Percentiles rank a stretch among this genome's conserved stretches.
These are phyloP conservation scores for Geotrupes spiniger DNA, from an alignment of 2,888 invertebrate species.

Conservation along the genomic window DNA sequence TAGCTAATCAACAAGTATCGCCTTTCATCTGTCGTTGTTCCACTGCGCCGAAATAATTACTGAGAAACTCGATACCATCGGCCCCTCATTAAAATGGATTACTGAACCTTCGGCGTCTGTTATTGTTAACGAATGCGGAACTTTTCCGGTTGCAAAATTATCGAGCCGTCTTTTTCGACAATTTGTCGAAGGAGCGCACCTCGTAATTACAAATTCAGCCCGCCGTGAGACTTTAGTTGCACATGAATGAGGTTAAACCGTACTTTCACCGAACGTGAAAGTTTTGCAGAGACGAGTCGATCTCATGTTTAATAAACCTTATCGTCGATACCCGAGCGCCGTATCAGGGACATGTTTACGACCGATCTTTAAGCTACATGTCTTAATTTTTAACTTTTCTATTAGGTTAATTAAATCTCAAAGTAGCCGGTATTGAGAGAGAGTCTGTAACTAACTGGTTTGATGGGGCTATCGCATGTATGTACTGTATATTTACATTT, in stretches of 20 bases:
- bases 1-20: no score
- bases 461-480: no score
- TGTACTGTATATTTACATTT: no score
- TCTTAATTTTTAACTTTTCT: not conserved
- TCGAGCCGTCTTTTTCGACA: not conserved
- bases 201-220: not conserved
- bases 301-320: conserved; percentile 25
- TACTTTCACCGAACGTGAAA: conserved; percentile 31
- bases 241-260: conserved; percentile 31
- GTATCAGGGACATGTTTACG: conserved; percentile 16
- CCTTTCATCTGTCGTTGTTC: no score
- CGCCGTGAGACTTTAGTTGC: conserved; percentile 8
- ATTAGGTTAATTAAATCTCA: no score
- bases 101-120: not conserved
- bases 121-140: no score
- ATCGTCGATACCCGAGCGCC: conserved; percentile 16
- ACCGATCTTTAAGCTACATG: not conserved
- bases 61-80: no score
- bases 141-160: no score
- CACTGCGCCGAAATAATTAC: no score
- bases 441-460: no score
- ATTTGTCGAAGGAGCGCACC: not conserved
- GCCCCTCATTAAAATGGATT: no score
- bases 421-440: no score
- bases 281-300: conserved; percentile 23